Conservation (phyloP, 2,888 invertebrate species). For the Zeuzera pyrina region DNA sequence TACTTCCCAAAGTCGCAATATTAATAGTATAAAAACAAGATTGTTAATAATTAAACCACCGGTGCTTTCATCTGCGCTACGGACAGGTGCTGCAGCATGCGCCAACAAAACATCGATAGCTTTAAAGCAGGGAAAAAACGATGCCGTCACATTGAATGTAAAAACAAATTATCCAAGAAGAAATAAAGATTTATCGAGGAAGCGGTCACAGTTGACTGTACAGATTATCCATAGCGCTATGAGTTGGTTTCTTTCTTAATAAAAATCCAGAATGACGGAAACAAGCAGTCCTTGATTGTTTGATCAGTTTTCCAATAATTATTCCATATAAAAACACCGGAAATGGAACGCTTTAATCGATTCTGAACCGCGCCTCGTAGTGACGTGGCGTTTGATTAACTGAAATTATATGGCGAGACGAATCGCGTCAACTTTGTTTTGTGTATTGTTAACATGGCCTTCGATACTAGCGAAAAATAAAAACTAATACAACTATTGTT, state of each 20-base stretch:
- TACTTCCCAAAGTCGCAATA: slow-evolving; percentile 60
- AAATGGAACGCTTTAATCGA: slow-evolving; percentile 67
- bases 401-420: slow-evolving; percentile 68
- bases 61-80: slow-evolving; percentile 42
- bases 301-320: slow-evolving; percentile 64
- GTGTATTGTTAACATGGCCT: slow-evolving; percentile 62
- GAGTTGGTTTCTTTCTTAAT: slow-evolving; percentile 47
- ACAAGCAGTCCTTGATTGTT: slow-evolving; percentile 56
- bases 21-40: slow-evolving; percentile 56
- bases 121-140: slow-evolving; percentile 37
- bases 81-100: slow-evolving; percentile 40
- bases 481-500: slow-evolving; percentile 69
- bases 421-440: slow-evolving; percentile 61
- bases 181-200: slow-evolving; percentile 66
- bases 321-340: slow-evolving; percentile 64
- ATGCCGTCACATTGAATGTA: slow-evolving; percentile 50
- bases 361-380: slow-evolving; percentile 57
- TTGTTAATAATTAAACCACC: slow-evolving; percentile 61
- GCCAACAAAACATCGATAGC: slow-evolving; percentile 36
- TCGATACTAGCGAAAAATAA: slow-evolving; percentile 56
- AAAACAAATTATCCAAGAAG: slow-evolving; percentile 66
- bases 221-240: slow-evolving; percentile 61
- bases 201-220: slow-evolving; percentile 68
- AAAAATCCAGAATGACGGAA: slow-evolving; percentile 51
- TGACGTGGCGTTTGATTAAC: slow-evolving; percentile 65